These are phyloP conservation scores for Heterochromis multidens DNA, from an alignment of 2,113 vertebrate species.

Conservation along the genomic window DNA sequence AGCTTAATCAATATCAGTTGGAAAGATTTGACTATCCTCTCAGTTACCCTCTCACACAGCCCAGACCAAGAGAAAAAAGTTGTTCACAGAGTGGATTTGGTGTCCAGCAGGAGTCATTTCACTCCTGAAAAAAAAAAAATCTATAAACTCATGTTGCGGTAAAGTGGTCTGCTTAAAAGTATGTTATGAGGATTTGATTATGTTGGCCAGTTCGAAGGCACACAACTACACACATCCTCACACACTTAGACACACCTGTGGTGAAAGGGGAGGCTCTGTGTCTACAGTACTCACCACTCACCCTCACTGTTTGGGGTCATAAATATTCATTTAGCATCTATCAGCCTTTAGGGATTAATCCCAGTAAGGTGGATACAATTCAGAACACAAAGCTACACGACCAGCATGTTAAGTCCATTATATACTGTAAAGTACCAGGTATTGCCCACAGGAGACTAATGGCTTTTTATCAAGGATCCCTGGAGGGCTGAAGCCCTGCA, in stretches of 20 bases:
- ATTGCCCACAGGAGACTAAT: constrained; percentile 68
- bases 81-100: neutral
- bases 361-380: constrained; percentile 24
- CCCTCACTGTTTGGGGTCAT: constrained; percentile 35
- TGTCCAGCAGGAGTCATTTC: neutral
- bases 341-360: constrained; percentile 54
- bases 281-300: neutral
- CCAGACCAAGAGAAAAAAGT: neutral
- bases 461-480: constrained; percentile 68
- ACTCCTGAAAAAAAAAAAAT: neutral
- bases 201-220: neutral
- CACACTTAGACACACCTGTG: neutral
- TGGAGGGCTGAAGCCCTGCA: constrained; percentile 41
- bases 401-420: constrained; percentile 57
- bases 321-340: constrained; percentile 52
- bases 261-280: neutral
- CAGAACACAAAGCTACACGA: constrained; percentile 32
- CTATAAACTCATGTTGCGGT: neutral
- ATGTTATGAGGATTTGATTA: constrained; percentile 8
- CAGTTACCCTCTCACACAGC: neutral
- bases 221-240: neutral
- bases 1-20: neutral
- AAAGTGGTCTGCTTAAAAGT: neutral
- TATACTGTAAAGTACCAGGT: constrained; percentile 39
- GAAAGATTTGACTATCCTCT: neutral